Conservation (phyloP, 2,113 vertebrate genomes). For the Eulemur rufifrons region DNA sequence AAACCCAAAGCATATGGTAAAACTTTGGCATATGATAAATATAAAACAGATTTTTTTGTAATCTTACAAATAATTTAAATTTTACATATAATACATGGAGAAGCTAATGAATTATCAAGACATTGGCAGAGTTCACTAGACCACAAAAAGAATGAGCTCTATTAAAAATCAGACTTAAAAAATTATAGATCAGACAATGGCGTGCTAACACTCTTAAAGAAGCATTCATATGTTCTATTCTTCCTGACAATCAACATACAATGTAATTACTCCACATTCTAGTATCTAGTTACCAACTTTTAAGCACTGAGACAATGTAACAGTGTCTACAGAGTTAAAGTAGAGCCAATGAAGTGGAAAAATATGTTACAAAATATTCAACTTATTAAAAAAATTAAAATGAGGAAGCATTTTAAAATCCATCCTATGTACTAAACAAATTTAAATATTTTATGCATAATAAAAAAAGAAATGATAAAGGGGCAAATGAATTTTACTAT, state of each 20-base stretch:
- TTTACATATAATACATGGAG: neutral
- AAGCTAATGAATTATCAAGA: constrained; percentile 37
- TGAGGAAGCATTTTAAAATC: constrained; percentile 11
- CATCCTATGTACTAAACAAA: neutral
- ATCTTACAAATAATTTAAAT: constrained; percentile 50
- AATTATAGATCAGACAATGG: neutral
- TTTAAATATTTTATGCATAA: constrained; percentile 2
- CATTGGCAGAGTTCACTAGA: constrained; percentile 5
- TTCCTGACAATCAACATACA: neutral
- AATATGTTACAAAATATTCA: constrained; percentile 5
- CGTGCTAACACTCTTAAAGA: neutral
- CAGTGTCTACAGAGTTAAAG: neutral
- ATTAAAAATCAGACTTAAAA: neutral
- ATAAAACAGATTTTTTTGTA: constrained; percentile 3
- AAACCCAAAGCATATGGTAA: neutral
- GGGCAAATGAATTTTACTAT: constrained; percentile 26
- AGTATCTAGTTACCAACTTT: neutral
- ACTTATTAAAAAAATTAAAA: neutral
- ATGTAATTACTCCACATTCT: neutral
- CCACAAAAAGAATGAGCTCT: neutral
- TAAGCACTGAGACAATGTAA: neutral
- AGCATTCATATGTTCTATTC: neutral
- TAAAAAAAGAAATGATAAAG: constrained; percentile 24
- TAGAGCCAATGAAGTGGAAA: neutral
- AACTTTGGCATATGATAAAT: constrained; percentile 28